Percentiles rank a stretch among this genome's conserved stretches.
phyloP scores from a whole-genome alignment of 2,888 invertebrate genomes.

The Syrphus vitripennis region DNA sequence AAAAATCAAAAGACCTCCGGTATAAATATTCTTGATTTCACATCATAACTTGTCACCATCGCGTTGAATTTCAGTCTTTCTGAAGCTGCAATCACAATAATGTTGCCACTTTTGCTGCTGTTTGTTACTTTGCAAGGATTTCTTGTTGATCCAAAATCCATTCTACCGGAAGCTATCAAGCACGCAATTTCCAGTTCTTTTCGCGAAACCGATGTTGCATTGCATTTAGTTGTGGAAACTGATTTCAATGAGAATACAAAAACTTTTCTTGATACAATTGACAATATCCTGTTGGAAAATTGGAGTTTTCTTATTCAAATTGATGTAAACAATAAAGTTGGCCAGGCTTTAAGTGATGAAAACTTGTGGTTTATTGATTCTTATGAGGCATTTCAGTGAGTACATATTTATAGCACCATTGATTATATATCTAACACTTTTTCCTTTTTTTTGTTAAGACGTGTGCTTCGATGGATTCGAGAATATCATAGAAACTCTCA shows the following conservation, averaged over 20 bases:
- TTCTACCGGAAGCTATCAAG: neutral
- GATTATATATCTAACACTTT: no score
- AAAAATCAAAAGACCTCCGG: no score
- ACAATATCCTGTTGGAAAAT: neutral
- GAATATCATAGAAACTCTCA: neutral
- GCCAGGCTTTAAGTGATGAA: neutral
- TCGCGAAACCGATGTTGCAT: neutral
- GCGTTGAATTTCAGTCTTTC: no score
- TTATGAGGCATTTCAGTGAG: conserved; percentile 12
- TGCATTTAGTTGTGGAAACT: neutral
- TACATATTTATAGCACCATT: no score
- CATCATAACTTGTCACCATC: no score
- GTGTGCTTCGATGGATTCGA: neutral
- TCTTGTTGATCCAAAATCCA: neutral
- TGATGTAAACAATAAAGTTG: neutral
- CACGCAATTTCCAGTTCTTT: neutral
- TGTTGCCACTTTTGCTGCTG: no score
- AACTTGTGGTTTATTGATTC: conserved; percentile 24
- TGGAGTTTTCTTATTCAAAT: neutral
- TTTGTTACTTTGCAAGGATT: no score
- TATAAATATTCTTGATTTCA: no score
- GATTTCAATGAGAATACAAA: neutral
- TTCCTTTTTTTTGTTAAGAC: no score
- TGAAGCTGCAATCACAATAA: no score
- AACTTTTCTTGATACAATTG: neutral